phyloP scores from a whole-genome alignment of 1,140 invertebrate genomes.

The Kradibia gibbosae region DNA sequence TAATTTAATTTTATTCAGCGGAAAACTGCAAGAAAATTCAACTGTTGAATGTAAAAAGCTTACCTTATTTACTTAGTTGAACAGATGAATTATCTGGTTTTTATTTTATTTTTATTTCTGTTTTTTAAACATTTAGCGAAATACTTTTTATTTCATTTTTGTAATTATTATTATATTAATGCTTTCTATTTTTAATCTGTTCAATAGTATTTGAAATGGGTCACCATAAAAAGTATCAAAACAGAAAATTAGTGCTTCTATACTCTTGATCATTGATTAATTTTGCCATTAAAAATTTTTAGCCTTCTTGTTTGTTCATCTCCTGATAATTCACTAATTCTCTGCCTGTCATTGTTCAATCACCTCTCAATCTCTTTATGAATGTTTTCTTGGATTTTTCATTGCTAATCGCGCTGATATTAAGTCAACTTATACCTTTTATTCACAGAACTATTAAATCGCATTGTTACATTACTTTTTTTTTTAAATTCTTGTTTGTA shows the following conservation, averaged over 20 bases:
- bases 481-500: constrained; percentile 30
- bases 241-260: background rate
- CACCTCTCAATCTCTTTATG: background rate
- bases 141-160: background rate
- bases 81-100: constrained; percentile 2
- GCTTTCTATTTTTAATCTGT: background rate
- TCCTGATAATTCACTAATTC: constrained; percentile 37
- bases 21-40: background rate
- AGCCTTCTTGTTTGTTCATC: constrained; percentile 34
- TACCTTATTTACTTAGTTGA: constrained; percentile 4
- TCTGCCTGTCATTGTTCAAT: no score
- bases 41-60: background rate
- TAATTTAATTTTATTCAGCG: constrained; percentile 24
- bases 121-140: no score
- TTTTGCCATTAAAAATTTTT: constrained; percentile 17
- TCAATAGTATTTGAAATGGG: background rate
- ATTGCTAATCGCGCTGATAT: background rate
- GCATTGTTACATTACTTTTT: constrained; percentile 24
- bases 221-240: constrained; percentile 22
- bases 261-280: background rate
- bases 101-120: no score
- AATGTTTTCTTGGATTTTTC: background rate
- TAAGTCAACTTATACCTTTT: background rate
- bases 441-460: constrained; percentile 15
- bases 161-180: background rate